Evolutionary conservation across 2,113 vertebrate genomes (phyloP).

Genomic region (Naja naja): DNA sequence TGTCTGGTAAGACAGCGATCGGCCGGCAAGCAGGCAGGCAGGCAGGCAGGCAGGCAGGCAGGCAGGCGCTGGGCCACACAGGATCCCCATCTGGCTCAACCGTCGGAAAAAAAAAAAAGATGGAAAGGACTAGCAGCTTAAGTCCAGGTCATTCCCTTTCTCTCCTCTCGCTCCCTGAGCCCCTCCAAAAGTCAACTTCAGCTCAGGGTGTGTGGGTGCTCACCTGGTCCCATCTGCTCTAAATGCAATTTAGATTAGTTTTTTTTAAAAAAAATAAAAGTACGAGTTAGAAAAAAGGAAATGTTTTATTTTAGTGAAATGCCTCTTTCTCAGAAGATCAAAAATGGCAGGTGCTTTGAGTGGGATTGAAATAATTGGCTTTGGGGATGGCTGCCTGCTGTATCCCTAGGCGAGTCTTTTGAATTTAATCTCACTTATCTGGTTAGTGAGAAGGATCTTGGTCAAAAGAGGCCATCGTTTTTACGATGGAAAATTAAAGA

Average conservation of each 20-base stretch:
- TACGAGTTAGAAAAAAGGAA: background rate
- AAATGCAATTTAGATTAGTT: background rate
- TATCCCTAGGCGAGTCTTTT: background rate
- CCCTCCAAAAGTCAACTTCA: background rate
- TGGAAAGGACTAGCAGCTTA: background rate
- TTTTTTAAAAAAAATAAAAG: background rate
- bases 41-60: no score
- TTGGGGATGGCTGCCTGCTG: background rate
- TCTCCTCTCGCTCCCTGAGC: no score
- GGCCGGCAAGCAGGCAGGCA: background rate
- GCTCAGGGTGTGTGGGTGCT: background rate
- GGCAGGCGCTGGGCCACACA: conserved; percentile 65
- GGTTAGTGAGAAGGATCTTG: background rate
- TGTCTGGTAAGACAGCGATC: conserved; percentile 99
- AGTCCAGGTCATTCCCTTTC: no score
- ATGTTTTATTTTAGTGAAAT: background rate
- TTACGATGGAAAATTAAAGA: background rate
- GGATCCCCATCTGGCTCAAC: background rate
- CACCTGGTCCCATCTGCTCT: background rate
- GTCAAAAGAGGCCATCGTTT: background rate
- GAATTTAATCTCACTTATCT: background rate
- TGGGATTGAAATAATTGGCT: background rate
- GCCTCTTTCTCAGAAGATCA: background rate
- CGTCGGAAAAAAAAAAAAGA: background rate
- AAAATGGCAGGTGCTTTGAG: background rate